These are phyloP conservation scores for Dorcus hopei DNA, from an alignment of 2,888 invertebrate genomes.

Conservation along the genomic window DNA sequence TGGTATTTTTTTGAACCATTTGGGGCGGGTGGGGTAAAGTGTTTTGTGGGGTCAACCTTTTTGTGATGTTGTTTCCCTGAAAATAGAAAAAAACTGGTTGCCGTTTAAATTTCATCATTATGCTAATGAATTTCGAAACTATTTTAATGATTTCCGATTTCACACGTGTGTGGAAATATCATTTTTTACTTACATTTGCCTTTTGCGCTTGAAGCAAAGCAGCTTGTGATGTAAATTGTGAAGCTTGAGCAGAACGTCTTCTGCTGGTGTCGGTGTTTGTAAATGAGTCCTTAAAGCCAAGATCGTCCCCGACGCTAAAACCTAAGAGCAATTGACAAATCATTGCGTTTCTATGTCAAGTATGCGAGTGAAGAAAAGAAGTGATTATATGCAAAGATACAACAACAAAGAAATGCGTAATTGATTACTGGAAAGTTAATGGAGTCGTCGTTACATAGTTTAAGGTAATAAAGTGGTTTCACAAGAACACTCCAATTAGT, in stretches of 20 bases:
- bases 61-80: conserved; percentile 29
- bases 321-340: conserved; percentile 51
- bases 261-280: conserved; percentile 74
- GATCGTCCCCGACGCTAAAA: conserved; percentile 81
- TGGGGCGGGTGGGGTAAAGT: not conserved
- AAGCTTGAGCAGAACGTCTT: conserved; percentile 50
- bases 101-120: too few relatives aligned
- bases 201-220: conserved; percentile 29
- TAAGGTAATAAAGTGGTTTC: conserved; percentile 1
- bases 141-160: too few relatives aligned
- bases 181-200: conserved; percentile 10
- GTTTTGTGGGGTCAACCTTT: conserved; percentile 16
- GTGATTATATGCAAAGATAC: not conserved
- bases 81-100: conserved; percentile 8
- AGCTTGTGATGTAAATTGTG: conserved; percentile 37
- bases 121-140: too few relatives aligned
- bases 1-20: not conserved
- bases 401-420: conserved; percentile 4
- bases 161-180: too few relatives aligned
- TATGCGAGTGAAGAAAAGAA: not conserved
- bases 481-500: conserved; percentile 4
- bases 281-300: conserved; percentile 79
- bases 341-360: not conserved
- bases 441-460: conserved; percentile 1
- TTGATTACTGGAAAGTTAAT: conserved; percentile 11